These are phyloP conservation scores for Drosophila colorata DNA, from an alignment of 2,888 invertebrate species.

Conservation along the genomic window DNA sequence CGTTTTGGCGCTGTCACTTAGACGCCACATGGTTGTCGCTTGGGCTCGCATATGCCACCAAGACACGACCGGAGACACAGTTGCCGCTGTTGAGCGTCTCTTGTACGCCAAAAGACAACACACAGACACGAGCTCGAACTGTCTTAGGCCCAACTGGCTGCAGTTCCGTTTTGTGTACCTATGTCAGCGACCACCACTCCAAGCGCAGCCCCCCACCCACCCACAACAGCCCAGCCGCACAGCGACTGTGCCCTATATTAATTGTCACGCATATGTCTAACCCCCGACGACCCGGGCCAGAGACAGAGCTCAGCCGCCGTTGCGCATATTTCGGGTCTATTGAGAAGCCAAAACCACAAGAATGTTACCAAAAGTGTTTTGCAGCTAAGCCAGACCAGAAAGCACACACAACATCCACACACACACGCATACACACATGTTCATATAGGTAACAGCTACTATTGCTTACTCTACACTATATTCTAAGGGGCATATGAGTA, in stretches of 20 bases:
- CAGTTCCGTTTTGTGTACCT: conserved; percentile 78
- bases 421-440: not conserved
- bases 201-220: not conserved
- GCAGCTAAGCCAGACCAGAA: conserved; percentile 41
- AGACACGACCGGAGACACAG: conserved; percentile 58
- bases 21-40: conserved; percentile 58
- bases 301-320: conserved; percentile 41
- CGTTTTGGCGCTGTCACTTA: conserved; percentile 62
- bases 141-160: conserved; percentile 57
- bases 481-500: not conserved
- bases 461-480: conserved; percentile 28
- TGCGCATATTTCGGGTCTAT: conserved; percentile 75
- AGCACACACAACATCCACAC: conserved; percentile 11
- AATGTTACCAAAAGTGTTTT: conserved; percentile 76
- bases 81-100: conserved; percentile 16
- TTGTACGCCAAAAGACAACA: conserved; percentile 15
- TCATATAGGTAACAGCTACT: conserved; percentile 48
- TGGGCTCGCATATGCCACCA: conserved; percentile 54
- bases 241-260: conserved; percentile 74
- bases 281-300: conserved; percentile 49
- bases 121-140: conserved; percentile 31
- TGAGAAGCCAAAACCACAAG: conserved; percentile 73
- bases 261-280: conserved; percentile 80
- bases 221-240: conserved; percentile 10
- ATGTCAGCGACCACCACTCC: conserved; percentile 48